These are phyloP conservation scores for Neolamprologus toae DNA, from an alignment of 2,113 vertebrate genomes.

Conservation along the genomic window DNA sequence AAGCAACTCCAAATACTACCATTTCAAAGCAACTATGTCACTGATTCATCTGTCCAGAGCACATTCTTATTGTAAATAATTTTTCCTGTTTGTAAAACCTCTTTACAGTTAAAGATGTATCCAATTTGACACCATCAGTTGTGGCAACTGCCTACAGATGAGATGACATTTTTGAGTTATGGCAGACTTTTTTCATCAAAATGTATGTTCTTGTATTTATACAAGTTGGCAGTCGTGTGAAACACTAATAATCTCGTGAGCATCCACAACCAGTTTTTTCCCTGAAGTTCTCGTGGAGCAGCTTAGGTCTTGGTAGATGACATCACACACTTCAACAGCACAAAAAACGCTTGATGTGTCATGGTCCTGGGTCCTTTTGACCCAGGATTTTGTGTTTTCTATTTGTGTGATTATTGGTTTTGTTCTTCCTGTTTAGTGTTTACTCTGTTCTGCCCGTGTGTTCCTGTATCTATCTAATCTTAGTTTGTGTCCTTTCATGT, in stretches of 20 bases:
- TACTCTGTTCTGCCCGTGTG: no score
- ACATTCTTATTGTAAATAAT: background rate
- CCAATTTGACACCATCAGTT: background rate
- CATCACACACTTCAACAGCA: background rate
- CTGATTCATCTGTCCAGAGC: background rate
- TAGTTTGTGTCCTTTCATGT: no score
- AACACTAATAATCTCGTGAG: background rate
- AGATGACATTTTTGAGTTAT: background rate
- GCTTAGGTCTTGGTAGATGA: background rate
- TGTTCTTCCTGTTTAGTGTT: no score
- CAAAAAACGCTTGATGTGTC: background rate
- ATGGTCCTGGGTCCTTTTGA: no score
- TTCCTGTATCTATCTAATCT: no score
- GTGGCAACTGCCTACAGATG: background rate
- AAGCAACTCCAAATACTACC: background rate
- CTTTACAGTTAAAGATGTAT: background rate
- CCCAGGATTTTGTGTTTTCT: no score
- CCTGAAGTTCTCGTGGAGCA: background rate
- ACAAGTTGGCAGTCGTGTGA: background rate
- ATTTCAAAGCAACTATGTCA: background rate
- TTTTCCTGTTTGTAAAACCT: background rate
- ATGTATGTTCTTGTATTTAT: background rate
- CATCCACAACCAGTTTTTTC: background rate
- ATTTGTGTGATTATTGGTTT: no score
- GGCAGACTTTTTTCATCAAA: background rate